Base-by-base conservation (phyloP, 1,140 invertebrate species). In the Lasaia peninsularis region DNA sequence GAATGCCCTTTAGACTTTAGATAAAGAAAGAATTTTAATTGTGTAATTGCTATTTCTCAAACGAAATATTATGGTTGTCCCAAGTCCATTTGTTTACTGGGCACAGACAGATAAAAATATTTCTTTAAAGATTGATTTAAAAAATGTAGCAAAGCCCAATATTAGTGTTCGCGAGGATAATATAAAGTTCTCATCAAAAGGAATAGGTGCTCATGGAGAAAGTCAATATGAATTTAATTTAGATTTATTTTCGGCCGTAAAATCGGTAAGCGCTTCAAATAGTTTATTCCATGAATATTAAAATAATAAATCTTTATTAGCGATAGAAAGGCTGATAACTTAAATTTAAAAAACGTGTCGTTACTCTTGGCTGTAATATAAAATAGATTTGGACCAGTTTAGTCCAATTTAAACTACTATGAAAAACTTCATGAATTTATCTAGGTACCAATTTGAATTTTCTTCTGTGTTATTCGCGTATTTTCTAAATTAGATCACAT, bases 71-170 rank as follows among this genome's bases (percentile, higher is more conserved):
- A 89, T 89, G 86, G 69, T 78, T 52, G 69, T 78, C 44, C 83
- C 93, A 35, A 95, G 93, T 80, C 96, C 96, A 2, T 96, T 97
- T 83, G 96, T 98, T 0, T 98, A 96, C 84, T 98, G 97, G 96
- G 95, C 96, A 10, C 96, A 98, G 92, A 96, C 94, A 31, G 93
- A 94, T 70, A 90, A 92, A 65, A 91, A 91, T 62, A 79, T 98
- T 32, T 94, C 93, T 14, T 81, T 98, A 8, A 95, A 94, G 86
- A 92, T 98, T 56, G 96, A 97, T 78, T 90, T 98, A 35, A 95
- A 94, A 80, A 94, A 97, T 90, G 94, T 94, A 24, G 90, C 92
- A 84, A 83, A 91, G 68, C 90, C 92, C 8, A 65, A 91, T 61
- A 84, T 94, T 33, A 86, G 91, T 57, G 77, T 95, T 51, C 89